Percentiles rank a stretch among this genome's conserved stretches.
Conservation (phyloP, 2,797 vertebrate genomes). For the Enteromius radiatus region DNA sequence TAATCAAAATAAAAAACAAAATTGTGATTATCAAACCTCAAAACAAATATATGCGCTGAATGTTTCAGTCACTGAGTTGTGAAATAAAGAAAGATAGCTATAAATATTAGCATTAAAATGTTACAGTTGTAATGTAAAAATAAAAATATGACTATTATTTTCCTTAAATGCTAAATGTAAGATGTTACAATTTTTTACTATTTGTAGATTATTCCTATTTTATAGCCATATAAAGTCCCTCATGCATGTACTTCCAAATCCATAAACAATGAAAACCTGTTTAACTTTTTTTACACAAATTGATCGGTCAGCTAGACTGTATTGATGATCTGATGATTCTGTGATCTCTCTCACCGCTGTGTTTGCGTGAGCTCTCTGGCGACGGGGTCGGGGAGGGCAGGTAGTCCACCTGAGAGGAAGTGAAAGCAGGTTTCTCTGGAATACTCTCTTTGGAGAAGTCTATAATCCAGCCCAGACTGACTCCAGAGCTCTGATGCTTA, state of each 20-base stretch:
- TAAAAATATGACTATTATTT: neutral
- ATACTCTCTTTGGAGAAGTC: slow-evolving; percentile 76
- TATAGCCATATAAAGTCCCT: neutral
- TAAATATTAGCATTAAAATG: neutral
- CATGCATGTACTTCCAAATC: neutral
- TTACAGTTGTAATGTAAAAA: neutral
- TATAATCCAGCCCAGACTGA: slow-evolving; percentile 84
- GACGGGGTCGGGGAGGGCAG: slow-evolving; percentile 86
- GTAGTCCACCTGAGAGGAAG: slow-evolving; percentile 84
- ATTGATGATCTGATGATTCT: neutral
- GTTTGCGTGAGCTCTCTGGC: slow-evolving; percentile 80
- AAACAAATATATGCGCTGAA: neutral
- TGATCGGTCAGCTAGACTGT: neutral
- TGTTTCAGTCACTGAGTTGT: neutral
- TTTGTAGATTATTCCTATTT: neutral
- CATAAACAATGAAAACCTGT: neutral
- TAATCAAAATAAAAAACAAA: neutral
- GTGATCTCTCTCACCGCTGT: slow-evolving; percentile 75
- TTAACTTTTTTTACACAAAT: neutral
- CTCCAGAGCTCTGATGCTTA: slow-evolving; percentile 86
- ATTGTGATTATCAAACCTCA: neutral
- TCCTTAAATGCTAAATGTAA: neutral
- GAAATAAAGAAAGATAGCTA: neutral
- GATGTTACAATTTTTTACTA: neutral
- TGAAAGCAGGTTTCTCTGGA: slow-evolving; percentile 74